Evolutionary conservation across 2,888 invertebrate genomes (phyloP).

Genomic region (Habrosyne pyritoides): DNA sequence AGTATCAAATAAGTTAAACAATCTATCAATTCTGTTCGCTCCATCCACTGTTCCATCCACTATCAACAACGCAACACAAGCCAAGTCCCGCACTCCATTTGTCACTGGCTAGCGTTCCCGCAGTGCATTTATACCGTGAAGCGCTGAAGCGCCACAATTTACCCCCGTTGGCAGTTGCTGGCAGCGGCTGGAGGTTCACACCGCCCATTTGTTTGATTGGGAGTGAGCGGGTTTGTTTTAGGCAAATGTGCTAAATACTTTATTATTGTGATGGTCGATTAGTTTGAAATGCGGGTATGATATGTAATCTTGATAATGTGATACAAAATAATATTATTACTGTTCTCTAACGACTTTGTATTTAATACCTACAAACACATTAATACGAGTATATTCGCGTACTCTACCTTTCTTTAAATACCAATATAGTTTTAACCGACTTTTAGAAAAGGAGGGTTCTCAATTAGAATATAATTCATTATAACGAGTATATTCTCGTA

Average conservation of each 20-base stretch:
- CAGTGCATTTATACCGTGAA: slow-evolving; percentile 13
- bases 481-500: no score
- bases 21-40: neutral
- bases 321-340: no score
- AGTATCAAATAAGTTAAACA: neutral
- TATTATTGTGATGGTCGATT: slow-evolving; percentile 37
- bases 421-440: no score
- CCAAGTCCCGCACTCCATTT: slow-evolving; percentile 24
- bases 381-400: no score
- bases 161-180: slow-evolving; percentile 24
- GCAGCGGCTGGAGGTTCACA: slow-evolving; percentile 14
- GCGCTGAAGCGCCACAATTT: slow-evolving; percentile 41
- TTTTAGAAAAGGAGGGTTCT: no score
- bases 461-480: no score
- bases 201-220: slow-evolving; percentile 49
- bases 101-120: slow-evolving; percentile 21
- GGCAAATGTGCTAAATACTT: slow-evolving; percentile 42
- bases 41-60: neutral
- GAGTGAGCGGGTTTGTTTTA: slow-evolving; percentile 30
- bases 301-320: neutral
- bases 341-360: no score
- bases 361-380: no score
- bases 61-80: neutral
- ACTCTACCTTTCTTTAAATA: no score
- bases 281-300: slow-evolving; percentile 19